phyloP scores from a whole-genome alignment of 2,113 vertebrate species.

The Tonatia bakeri region DNA sequence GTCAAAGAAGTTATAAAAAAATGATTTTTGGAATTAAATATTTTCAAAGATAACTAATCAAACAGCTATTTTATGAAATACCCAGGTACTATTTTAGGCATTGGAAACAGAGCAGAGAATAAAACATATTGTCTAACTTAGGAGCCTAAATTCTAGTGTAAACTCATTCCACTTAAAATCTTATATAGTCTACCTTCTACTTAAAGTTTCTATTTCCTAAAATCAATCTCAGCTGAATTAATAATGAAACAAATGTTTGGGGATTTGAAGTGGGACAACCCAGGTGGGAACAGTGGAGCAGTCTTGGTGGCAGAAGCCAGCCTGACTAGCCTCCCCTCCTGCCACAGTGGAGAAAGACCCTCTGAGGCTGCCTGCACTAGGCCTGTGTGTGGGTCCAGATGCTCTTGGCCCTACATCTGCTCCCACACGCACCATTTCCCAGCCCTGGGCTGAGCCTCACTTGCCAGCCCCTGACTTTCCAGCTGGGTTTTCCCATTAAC shows the following conservation, averaged over 20 bases:
- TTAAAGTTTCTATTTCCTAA: neutral
- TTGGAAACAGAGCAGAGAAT: neutral
- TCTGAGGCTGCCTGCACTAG: slow-evolving; percentile 47
- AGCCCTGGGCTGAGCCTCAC: neutral
- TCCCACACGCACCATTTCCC: slow-evolving; percentile 29
- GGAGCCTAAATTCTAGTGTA: neutral
- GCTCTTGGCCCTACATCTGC: neutral
- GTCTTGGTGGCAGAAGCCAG: neutral
- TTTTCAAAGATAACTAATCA: neutral
- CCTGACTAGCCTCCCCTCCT: neutral
- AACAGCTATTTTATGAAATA: neutral
- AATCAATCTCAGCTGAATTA: neutral
- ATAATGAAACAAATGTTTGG: neutral
- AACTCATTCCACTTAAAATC: neutral
- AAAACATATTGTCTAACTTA: neutral
- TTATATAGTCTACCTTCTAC: neutral
- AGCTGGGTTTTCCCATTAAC: neutral
- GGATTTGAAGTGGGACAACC: neutral
- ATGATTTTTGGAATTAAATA: neutral
- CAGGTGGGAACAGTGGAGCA: neutral
- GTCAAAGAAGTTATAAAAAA: neutral
- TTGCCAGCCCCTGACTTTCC: slow-evolving; percentile 43
- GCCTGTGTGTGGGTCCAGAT: neutral
- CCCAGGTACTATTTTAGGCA: neutral
- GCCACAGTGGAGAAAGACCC: neutral